Evolutionary conservation across 2,888 invertebrate species (phyloP).

Genomic region (Morpho deidamia): DNA sequence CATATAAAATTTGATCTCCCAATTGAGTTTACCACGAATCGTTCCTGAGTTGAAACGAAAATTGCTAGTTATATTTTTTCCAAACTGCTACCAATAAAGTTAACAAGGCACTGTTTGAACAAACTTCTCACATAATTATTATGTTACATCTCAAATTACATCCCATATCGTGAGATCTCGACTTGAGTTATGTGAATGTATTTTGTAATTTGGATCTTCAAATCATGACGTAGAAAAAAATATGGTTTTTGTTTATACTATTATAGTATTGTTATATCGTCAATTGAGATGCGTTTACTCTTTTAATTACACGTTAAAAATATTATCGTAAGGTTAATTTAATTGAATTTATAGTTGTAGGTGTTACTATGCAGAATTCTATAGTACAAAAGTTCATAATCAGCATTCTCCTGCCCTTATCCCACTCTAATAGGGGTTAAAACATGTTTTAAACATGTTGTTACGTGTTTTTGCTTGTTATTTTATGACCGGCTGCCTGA

Average conservation of each 20-base stretch:
- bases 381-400: too few species aligned
- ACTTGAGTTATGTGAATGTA: slow-evolving; percentile 21
- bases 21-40: slow-evolving; percentile 7
- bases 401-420: too few species aligned
- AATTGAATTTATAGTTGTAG: too few species aligned
- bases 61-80: slow-evolving; percentile 15
- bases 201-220: slow-evolving; percentile 40
- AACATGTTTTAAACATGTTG: too few species aligned
- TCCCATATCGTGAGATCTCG: slow-evolving; percentile 37
- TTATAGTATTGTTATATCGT: too few species aligned
- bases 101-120: slow-evolving; percentile 39
- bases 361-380: too few species aligned
- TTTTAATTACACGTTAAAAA: too few species aligned
- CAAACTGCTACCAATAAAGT: slow-evolving; percentile 20
- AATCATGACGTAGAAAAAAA: slow-evolving; percentile 32
- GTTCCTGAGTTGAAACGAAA: slow-evolving; percentile 7
- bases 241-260: slow-evolving; percentile 4
- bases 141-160: slow-evolving; percentile 23
- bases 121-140: slow-evolving; percentile 18
- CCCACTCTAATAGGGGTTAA: too few species aligned
- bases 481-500: too few species aligned
- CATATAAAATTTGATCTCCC: background rate
- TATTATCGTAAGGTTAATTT: too few species aligned
- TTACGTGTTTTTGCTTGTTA: too few species aligned
- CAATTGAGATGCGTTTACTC: too few species aligned